phyloP scores from a whole-genome alignment of 2,797 vertebrate genomes.

The Botia kubotai region DNA sequence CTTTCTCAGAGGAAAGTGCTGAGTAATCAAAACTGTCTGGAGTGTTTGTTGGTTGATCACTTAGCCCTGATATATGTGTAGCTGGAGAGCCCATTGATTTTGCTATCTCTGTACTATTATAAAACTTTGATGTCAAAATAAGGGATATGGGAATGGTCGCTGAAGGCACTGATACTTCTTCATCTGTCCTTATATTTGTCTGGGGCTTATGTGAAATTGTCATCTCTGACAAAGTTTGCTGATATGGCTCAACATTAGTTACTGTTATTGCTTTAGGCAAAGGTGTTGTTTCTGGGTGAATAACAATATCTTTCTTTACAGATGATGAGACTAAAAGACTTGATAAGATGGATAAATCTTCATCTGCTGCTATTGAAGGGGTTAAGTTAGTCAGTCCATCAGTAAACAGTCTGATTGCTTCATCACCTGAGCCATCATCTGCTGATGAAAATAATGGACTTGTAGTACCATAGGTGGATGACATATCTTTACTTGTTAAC shows the following conservation, averaged over 20 bases:
- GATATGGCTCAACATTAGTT: constrained; percentile 25
- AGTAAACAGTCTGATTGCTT: constrained; percentile 25
- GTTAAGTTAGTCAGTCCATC: constrained; percentile 22
- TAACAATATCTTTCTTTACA: constrained; percentile 42
- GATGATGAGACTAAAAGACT: constrained; percentile 28
- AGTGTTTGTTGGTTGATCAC: constrained; percentile 10
- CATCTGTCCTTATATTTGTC: constrained; percentile 19
- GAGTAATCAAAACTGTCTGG: constrained; percentile 30
- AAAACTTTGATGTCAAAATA: constrained; percentile 37
- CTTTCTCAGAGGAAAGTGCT: constrained; percentile 41
- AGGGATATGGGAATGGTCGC: constrained; percentile 50
- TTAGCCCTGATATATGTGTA: neutral
- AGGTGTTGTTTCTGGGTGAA: constrained; percentile 34
- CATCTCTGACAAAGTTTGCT: constrained; percentile 47
- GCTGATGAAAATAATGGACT: constrained; percentile 10
- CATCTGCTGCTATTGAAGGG: constrained; percentile 8
- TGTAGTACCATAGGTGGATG: constrained; percentile 28
- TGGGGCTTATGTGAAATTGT: constrained; percentile 33
- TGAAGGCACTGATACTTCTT: constrained; percentile 63
- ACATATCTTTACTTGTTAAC: constrained; percentile 11
- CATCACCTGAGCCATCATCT: constrained; percentile 50
- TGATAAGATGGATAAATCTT: constrained; percentile 13
- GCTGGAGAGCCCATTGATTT: neutral
- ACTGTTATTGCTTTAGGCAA: constrained; percentile 22
- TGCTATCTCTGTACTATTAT: constrained; percentile 25